These are phyloP conservation scores for Enhydra lutris DNA, from an alignment of 2,113 vertebrate species.

Conservation along the genomic window DNA sequence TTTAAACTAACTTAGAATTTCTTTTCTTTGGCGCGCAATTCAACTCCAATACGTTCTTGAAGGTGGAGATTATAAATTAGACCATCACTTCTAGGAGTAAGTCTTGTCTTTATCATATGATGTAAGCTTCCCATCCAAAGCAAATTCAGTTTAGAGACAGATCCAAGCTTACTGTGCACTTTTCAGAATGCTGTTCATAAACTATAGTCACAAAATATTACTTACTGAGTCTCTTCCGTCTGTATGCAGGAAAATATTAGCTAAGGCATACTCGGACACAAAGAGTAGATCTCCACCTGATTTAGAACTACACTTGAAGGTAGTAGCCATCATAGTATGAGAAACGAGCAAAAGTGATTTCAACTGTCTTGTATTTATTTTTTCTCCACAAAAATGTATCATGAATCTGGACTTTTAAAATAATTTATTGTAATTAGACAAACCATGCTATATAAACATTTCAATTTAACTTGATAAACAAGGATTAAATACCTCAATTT, in stretches of 20 bases:
- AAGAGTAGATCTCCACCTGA: background rate
- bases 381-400: background rate
- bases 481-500: background rate
- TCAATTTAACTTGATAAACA: background rate
- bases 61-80: slow-evolving; percentile 19
- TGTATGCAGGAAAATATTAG: background rate
- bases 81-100: background rate
- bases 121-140: background rate
- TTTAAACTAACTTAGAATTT: slow-evolving; percentile 27
- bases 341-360: background rate
- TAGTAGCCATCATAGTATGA: background rate
- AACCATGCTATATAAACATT: background rate
- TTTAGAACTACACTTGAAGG: background rate
- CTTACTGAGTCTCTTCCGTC: background rate
- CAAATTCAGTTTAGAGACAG: background rate
- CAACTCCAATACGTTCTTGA: background rate
- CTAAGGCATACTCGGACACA: background rate
- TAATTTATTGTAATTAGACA: background rate
- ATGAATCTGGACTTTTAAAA: background rate
- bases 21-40: background rate
- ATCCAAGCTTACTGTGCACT: background rate
- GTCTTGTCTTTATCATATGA: background rate
- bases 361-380: background rate
- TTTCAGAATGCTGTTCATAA: background rate
- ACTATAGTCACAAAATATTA: background rate